Percentiles rank a stretch among this genome's conserved stretches.
These are phyloP conservation scores for Sebastes vulpes DNA, from an alignment of 2,797 vertebrate genomes.

Conservation along the genomic window DNA sequence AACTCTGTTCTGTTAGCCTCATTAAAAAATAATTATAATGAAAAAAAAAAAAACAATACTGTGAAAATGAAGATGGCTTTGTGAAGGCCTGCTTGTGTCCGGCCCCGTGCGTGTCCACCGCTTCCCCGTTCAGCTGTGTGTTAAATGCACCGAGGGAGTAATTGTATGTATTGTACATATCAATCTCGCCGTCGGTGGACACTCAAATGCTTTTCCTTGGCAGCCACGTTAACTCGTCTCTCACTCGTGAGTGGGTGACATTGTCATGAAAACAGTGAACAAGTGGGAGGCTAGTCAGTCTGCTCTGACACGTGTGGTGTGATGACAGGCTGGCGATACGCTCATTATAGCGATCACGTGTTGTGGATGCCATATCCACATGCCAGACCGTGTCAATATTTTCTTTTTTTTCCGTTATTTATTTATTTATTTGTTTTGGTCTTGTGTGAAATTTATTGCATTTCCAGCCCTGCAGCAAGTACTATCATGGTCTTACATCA, in stretches of 20 bases:
- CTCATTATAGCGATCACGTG: conserved; percentile 31
- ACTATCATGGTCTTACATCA: conserved; percentile 12
- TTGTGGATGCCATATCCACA: conserved; percentile 8
- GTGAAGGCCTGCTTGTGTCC: background rate
- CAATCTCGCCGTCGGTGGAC: background rate
- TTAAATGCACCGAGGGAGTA: background rate
- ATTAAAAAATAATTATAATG: conserved; percentile 43
- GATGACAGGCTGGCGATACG: conserved; percentile 16
- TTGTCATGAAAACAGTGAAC: conserved; percentile 27
- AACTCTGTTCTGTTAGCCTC: conserved; percentile 36
- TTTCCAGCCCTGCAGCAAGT: conserved; percentile 1
- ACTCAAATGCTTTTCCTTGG: background rate
- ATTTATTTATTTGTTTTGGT: background rate
- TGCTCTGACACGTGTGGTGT: conserved; percentile 15
- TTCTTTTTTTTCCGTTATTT: background rate
- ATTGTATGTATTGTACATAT: background rate
- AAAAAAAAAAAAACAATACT: conserved; percentile 8
- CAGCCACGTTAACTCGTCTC: background rate
- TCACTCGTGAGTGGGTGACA: conserved; percentile 20
- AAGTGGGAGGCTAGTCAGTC: conserved; percentile 13
- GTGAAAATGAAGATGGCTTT: background rate
- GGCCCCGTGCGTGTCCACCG: background rate
- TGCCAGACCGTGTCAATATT: conserved; percentile 24
- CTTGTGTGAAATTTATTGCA: background rate
- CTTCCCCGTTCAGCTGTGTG: background rate